Base-by-base conservation (phyloP, 2,888 invertebrate species). In the Yponomeuta sedellus region DNA sequence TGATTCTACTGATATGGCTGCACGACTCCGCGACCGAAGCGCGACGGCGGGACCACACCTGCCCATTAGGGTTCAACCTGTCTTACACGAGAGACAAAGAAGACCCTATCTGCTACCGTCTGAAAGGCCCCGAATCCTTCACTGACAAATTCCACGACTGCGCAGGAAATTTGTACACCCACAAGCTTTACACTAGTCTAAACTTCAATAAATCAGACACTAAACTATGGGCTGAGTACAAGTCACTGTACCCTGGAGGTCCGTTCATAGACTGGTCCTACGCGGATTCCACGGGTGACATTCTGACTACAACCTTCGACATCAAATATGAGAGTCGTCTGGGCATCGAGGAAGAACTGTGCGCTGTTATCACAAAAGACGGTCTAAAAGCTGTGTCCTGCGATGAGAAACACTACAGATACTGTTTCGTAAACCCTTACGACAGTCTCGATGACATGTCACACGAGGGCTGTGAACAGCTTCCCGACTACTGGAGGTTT, bases 191-290 rank as follows among this genome's bases (percentile, higher is more conserved):
- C 61, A 70, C 75, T 57, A 81, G 73, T 59, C 72, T 86, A n/a
- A 2, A 52, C 44, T 16, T 52, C 16, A 52, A 52, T 0, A 78
- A 77, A 68, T 68, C 77, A 12, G 76, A 80, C 61, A 68, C 77
- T 28, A 71, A 73, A n/a, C 70, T 91, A 71, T 92, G 92, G 92
- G 82, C 86, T 0, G 90, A 91, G 66, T 91, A 85, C 71, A 87
- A 79, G 68, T 78, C 85, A 1, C 66, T 82, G 22, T 90, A 91
- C 68, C 80, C 84, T 6, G 88, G 89, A 2, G 91, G 92, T 1
- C 84, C 86, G 1, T 90, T 86, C 69, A 74, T 89, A 4, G 88
- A 90, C 68, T 83, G 82, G 80, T 84, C 88, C 1, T 82, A 77
- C 65, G 83, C 84, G 10, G 76, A 80, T 57, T 70, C 74, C n/a